These are phyloP conservation scores for Leucoma salicis DNA, from an alignment of 2,888 invertebrate genomes.

Conservation along the genomic window DNA sequence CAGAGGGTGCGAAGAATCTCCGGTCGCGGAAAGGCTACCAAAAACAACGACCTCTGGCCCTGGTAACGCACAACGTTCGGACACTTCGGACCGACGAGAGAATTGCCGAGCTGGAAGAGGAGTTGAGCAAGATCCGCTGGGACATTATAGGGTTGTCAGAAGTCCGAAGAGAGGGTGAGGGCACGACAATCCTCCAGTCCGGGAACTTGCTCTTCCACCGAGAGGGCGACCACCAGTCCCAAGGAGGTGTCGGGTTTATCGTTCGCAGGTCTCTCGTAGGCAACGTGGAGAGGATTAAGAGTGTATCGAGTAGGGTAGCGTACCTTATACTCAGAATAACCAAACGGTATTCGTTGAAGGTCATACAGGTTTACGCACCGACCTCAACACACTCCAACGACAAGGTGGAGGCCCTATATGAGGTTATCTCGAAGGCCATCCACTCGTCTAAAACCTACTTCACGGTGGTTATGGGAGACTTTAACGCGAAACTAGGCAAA, in stretches of 20 bases:
- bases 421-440: conserved; percentile 1
- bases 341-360: conserved; percentile 1
- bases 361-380: background rate
- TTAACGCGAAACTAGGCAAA: conserved; percentile 1
- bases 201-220: conserved; percentile 2
- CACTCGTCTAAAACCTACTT: background rate
- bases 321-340: background rate
- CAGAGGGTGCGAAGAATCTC: no score
- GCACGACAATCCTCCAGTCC: background rate
- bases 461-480: background rate
- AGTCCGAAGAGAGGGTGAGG: background rate
- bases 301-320: background rate
- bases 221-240: conserved; percentile 1
- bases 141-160: no score
- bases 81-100: no score
- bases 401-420: background rate
- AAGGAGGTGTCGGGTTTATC: conserved; percentile 1
- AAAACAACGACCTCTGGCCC: no score
- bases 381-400: background rate
- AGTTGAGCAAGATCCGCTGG: no score
- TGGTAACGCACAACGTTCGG: no score
- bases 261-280: background rate
- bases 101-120: no score
- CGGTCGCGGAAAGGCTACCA: no score
- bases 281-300: background rate